phyloP scores from a whole-genome alignment of 2,888 invertebrate species.

The Operophtera brumata region DNA sequence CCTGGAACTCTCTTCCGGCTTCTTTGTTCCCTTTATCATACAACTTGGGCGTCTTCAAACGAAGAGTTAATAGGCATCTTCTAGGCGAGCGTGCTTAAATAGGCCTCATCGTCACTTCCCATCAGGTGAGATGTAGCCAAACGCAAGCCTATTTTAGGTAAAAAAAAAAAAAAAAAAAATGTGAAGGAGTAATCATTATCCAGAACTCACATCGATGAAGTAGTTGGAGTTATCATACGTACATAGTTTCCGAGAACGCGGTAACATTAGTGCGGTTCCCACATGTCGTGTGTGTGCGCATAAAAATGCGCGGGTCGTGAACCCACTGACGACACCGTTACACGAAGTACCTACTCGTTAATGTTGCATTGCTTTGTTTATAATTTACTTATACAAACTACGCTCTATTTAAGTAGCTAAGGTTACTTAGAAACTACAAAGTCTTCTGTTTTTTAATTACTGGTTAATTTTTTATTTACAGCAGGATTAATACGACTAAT shows the following conservation, averaged over 20 bases:
- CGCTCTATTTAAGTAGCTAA: background rate
- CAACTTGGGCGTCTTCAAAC: too few relatives aligned
- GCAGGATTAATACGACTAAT: too few relatives aligned
- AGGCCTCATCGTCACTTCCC: too few relatives aligned
- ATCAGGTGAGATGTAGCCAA: too few relatives aligned
- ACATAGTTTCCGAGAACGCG: constrained; percentile 24
- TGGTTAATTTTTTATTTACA: too few relatives aligned
- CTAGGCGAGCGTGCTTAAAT: too few relatives aligned
- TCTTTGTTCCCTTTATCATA: too few relatives aligned
- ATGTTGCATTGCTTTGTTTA: constrained; percentile 11
- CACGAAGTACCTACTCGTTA: background rate
- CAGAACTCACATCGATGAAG: background rate
- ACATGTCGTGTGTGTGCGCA: constrained; percentile 25
- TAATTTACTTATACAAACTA: background rate
- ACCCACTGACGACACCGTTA: constrained; percentile 19
- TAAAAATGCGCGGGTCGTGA: constrained; percentile 34
- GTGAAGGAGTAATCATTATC: too few relatives aligned
- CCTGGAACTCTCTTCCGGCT: too few relatives aligned
- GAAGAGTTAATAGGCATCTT: too few relatives aligned
- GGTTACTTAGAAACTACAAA: background rate
- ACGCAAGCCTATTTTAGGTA: too few relatives aligned
- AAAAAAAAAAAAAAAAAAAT: too few relatives aligned
- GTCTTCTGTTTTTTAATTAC: background rate
- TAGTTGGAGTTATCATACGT: background rate
- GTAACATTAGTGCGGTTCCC: constrained; percentile 29